A percentile compares a stretch with the other conserved stretches of the same genome.
Evolutionary conservation across 2,888 invertebrate species (phyloP).

Genomic region (Muscina levida): DNA sequence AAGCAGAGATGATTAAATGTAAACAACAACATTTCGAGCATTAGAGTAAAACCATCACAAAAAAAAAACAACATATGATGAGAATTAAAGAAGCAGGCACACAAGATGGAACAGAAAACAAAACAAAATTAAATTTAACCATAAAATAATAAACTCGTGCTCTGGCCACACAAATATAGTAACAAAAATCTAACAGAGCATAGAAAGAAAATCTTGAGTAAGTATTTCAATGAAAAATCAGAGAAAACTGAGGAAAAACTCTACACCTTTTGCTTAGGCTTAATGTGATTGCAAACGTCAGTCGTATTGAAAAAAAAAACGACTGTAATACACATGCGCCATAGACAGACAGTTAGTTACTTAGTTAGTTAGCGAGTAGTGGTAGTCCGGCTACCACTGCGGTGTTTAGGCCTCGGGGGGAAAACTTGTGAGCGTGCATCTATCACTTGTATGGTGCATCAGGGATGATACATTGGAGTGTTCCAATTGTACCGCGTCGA

Average conservation of each 20-base stretch:
- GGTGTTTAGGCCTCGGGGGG: no score
- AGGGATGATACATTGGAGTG: no score
- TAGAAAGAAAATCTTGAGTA: slow-evolving; percentile 42
- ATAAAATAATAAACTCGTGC: slow-evolving; percentile 44
- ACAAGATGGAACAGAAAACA: slow-evolving; percentile 25
- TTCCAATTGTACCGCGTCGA: no score
- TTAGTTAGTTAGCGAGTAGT: slow-evolving; percentile 1
- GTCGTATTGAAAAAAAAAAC: slow-evolving; percentile 44
- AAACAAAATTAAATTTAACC: slow-evolving; percentile 53
- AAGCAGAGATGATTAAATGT: slow-evolving; percentile 14
- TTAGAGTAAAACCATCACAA: no score
- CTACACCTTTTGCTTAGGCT: slow-evolving; percentile 6
- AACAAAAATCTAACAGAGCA: slow-evolving; percentile 57
- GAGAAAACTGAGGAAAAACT: slow-evolving; percentile 37
- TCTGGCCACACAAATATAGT: neutral
- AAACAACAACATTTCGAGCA: slow-evolving; percentile 37
- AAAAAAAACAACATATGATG: slow-evolving; percentile 5
- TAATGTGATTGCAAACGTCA: slow-evolving; percentile 35
- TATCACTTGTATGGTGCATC: no score
- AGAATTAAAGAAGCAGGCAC: slow-evolving; percentile 16
- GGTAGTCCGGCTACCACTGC: no score
- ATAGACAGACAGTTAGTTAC: slow-evolving; percentile 26
- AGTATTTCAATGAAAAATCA: neutral
- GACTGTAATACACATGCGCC: slow-evolving; percentile 27
- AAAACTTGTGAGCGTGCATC: no score